Conservation (phyloP, 1,140 invertebrate genomes). For the Drosophila albomicans region DNA sequence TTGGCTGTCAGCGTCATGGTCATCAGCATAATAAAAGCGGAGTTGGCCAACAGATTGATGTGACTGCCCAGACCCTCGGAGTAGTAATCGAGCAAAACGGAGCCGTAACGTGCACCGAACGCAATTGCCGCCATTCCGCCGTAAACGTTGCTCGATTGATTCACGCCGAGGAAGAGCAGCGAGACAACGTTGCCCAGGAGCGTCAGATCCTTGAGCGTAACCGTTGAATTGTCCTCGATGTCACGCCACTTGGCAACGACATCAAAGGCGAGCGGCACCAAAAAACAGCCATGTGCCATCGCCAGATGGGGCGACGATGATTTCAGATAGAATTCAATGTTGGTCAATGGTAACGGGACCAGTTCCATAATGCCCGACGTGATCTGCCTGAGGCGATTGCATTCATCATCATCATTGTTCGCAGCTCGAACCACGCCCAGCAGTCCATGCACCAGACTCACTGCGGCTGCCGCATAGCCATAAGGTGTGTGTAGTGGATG, state of each 20-base stretch:
- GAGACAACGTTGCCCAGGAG: constrained; percentile 76
- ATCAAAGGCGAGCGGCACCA: constrained; percentile 70
- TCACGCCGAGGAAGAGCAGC: constrained; percentile 71
- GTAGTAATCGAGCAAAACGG: constrained; percentile 66
- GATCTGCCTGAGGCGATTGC: constrained; percentile 50
- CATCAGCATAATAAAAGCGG: constrained; percentile 62
- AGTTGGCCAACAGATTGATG: constrained; percentile 60
- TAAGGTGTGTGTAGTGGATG: constrained; percentile 66
- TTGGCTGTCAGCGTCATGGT: constrained; percentile 62
- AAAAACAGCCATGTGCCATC: constrained; percentile 66
- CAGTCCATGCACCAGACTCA: constrained; percentile 71
- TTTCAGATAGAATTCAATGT: constrained; percentile 72
- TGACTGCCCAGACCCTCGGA: constrained; percentile 55
- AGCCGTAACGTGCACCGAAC: constrained; percentile 62
- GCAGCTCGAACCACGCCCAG: constrained; percentile 63
- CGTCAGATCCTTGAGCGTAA: constrained; percentile 71
- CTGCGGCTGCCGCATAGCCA: constrained; percentile 62
- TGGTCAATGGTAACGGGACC: constrained; percentile 67
- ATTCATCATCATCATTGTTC: constrained; percentile 55
- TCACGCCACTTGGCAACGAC: constrained; percentile 57
- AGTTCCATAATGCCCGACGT: constrained; percentile 69
- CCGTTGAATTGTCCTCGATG: constrained; percentile 56
- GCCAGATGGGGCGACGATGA: constrained; percentile 59
- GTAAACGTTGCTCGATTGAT: constrained; percentile 65
- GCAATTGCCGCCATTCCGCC: constrained; percentile 66